A percentile compares a stretch with the other conserved stretches of the same genome.
phyloP scores from a whole-genome alignment of 2,888 invertebrate genomes.

The Anoplius nigerrimus region DNA sequence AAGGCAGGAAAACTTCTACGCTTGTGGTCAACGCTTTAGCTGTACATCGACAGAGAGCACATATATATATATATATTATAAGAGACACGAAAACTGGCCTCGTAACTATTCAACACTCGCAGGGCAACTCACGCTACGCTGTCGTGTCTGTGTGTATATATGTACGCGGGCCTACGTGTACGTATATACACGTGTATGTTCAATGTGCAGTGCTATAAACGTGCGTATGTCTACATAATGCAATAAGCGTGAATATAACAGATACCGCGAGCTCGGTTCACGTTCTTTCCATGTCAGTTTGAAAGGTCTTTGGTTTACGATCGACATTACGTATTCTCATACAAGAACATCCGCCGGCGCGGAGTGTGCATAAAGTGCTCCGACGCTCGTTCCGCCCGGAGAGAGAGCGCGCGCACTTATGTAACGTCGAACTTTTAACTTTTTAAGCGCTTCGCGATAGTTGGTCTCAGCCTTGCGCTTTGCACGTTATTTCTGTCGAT shows the following conservation, averaged over 20 bases:
- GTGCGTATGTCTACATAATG: conserved; percentile 33
- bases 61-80: conserved; percentile 13
- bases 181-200: conserved; percentile 44
- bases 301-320: conserved; percentile 16
- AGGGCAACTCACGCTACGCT: conserved; percentile 45
- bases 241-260: conserved; percentile 23
- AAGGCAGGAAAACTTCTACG: conserved; percentile 6
- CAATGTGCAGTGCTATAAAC: conserved; percentile 52
- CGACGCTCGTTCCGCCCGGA: too few species aligned
- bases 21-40: conserved; percentile 42
- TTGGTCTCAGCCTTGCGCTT: too few species aligned
- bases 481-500: too few species aligned
- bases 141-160: too few species aligned
- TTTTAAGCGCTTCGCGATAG: too few species aligned
- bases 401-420: too few species aligned
- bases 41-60: conserved; percentile 40
- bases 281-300: conserved; percentile 3
- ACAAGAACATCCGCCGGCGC: too few species aligned
- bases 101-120: conserved; percentile 37
- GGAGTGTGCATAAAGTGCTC: too few species aligned
- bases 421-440: too few species aligned
- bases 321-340: too few species aligned
- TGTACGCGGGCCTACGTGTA: too few species aligned
- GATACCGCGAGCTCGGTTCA: conserved; percentile 20
- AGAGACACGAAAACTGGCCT: conserved; percentile 45